These are phyloP conservation scores for Lepus oiostolus DNA, from an alignment of 2,797 vertebrate genomes.

Conservation along the genomic window DNA sequence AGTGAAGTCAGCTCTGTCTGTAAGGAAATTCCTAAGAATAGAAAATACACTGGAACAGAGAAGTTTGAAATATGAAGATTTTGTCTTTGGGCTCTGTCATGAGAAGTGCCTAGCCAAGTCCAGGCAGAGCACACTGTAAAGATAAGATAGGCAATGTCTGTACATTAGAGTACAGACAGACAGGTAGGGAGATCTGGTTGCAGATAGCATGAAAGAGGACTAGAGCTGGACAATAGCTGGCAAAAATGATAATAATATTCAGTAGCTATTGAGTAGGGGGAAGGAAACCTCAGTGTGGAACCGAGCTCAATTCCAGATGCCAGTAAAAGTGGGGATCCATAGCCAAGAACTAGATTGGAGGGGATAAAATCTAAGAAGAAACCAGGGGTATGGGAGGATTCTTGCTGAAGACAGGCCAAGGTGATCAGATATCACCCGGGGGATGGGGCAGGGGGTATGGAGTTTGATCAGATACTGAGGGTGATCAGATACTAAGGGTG, in stretches of 20 bases:
- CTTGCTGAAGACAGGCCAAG: background rate
- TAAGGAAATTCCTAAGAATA: constrained; percentile 27
- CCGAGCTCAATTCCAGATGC: background rate
- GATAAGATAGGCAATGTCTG: background rate
- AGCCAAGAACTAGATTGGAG: background rate
- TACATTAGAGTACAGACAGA: background rate
- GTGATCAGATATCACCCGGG: background rate
- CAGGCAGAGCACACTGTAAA: background rate
- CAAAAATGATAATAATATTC: background rate
- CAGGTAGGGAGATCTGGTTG: background rate
- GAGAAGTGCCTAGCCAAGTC: background rate
- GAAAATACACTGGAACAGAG: background rate
- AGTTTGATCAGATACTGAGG: background rate
- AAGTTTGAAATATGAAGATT: background rate
- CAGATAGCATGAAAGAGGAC: background rate
- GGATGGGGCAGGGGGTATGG: background rate
- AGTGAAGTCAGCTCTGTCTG: background rate
- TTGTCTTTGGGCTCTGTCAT: background rate
- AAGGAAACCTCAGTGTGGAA: background rate
- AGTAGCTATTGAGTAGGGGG: background rate
- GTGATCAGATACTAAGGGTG: background rate
- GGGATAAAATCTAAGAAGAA: background rate
- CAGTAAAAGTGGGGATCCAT: background rate
- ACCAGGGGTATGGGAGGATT: background rate
- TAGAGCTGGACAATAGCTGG: background rate